Evolutionary conservation across 1,140 invertebrate species (phyloP), one percentile per base, ranked within the genome.

Genomic region (Subanguina moxae): DNA sequence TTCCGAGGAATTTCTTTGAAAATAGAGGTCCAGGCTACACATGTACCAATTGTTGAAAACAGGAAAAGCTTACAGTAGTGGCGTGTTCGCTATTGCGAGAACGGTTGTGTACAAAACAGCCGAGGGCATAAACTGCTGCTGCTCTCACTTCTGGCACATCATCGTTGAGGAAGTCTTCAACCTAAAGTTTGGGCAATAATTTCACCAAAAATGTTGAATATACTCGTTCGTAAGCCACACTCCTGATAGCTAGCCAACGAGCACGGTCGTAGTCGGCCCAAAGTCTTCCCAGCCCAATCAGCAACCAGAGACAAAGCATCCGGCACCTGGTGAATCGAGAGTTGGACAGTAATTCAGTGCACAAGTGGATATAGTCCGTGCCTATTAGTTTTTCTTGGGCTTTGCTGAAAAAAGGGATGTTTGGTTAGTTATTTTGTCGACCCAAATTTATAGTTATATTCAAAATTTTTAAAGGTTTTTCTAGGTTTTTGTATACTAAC

Each of bases 191-290:
- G 17, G 64, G 56, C 9, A 65, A 45, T n/a, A 30, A 17, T 64
- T 61, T 30, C 3, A 21, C 8, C n/a, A 28, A 19, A 61, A 25
- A 7, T 21, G 28, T 32, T 30, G 19, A 27, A 8, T 63, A 32
- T 32, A 76, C 78, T 56, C 71, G 63, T 83, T 97, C 94, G 84
- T 95, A 92, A 8, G 94, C 93, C 70, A 89, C 89, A 82, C 96
- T 92, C n/a, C 94, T 86, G 15, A 93, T 93, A 11, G 92, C 94
- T 58, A 90, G 92, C 93, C 94, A 96, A 67, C 92, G 87, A 23
- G 94, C 93, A 80, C 89, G 89, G 78, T 94, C 91, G 83, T 90
- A 94, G 80, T 91, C 89, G 68, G 90, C 89, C 95, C 94, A 98
- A 30, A 94, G 86, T 80, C 91, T 86, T n/a, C 91, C 93, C 58